Evolutionary conservation across 2,888 invertebrate genomes (phyloP), one percentile per base, ranked within the genome.

Genomic region (Chloroclysta siterata): DNA sequence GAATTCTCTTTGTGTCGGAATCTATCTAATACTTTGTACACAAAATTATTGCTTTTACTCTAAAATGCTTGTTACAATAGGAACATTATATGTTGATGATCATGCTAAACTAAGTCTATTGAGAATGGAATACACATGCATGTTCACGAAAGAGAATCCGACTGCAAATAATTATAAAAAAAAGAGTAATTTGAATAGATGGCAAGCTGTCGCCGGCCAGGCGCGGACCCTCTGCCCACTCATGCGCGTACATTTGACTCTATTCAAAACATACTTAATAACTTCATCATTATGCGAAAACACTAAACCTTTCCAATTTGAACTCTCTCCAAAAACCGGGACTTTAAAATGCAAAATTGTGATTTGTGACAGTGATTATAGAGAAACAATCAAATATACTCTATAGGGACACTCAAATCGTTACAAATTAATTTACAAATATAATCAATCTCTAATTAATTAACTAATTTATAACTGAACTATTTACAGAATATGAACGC

Each of bases 401-500:
- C 84, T 85, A 85, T 81, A 84, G 89, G 89, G 88, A 86, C 89
- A 90, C 88, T 84, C 89, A 80, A 86, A 85, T 87, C 84, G 82
- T 85, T 89, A 89, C 86, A 88, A 88, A 81, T 75, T 85, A 90
- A 87, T 90, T 91, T 90, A 90, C 89, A 91, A 88, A 89, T 89
- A 90, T 87, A 90, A 80, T 86, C 85, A 88, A 87, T 84, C 79
- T 89, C 87, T 90, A 90, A 87, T 84, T 63, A 87, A 87, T 82
- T 73, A 82, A 79, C 87, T 88, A 90, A 81, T 80, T 71, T 82
- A 84, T 87, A 89, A 89, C 76, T 83, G 85, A 50, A 15, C 14
- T 93, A 93, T 93, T 89, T 93, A 93, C 93, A 93, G 81, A 86
- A 84, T 86, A 88, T 82, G 84, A 85, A 80, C 88, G 85, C 89